These are phyloP conservation scores for Orussus abietinus DNA, from an alignment of 1,140 invertebrate genomes.

Conservation along the genomic window DNA sequence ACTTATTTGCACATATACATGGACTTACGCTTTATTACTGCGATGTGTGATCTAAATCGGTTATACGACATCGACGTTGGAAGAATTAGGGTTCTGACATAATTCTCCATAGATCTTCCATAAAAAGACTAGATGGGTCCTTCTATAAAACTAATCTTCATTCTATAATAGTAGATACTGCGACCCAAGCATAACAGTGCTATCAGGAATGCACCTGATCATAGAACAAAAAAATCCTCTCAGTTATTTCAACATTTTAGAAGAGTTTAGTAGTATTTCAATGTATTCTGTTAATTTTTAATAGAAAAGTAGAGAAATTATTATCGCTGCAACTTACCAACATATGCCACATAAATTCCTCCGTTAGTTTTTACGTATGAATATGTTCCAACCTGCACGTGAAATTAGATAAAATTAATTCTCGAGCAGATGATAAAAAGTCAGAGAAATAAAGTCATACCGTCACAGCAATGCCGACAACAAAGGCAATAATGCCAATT, in stretches of 20 bases:
- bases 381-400: slow-evolving; percentile 56
- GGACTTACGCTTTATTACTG: too few relatives aligned
- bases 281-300: slow-evolving; percentile 13
- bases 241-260: slow-evolving; percentile 8
- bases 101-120: slow-evolving; percentile 15
- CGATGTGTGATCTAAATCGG: slow-evolving; percentile 30
- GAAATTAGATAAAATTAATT: slow-evolving; percentile 17
- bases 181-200: slow-evolving; percentile 70
- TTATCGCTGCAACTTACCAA: slow-evolving; percentile 57
- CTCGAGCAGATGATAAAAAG: slow-evolving; percentile 14
- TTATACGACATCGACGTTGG: slow-evolving; percentile 33
- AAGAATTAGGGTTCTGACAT: slow-evolving; percentile 21
- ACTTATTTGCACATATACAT: too few relatives aligned
- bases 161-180: slow-evolving; percentile 82
- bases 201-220: slow-evolving; percentile 68
- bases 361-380: slow-evolving; percentile 56
- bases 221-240: slow-evolving; percentile 16
- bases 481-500: slow-evolving; percentile 66
- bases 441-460: slow-evolving; percentile 35
- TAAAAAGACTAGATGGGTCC: slow-evolving; percentile 65
- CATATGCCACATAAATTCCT: slow-evolving; percentile 80
- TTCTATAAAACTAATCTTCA: slow-evolving; percentile 85
- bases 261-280: neutral
- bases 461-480: slow-evolving; percentile 77
- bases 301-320: slow-evolving; percentile 11